These are phyloP conservation scores for Meteorus cinctellus DNA, from an alignment of 2,888 invertebrate species.

Conservation along the genomic window DNA sequence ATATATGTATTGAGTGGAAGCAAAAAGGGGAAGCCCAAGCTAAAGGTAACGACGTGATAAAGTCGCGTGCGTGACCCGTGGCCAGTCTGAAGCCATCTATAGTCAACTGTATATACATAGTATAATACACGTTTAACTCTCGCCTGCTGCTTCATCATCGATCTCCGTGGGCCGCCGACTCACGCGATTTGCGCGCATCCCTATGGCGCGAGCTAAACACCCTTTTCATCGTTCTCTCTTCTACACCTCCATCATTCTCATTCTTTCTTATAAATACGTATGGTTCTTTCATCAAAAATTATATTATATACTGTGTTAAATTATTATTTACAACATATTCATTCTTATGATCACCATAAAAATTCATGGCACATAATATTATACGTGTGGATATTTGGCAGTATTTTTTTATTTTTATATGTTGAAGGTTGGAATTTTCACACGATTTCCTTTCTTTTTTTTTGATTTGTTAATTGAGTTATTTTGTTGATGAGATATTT, in stretches of 20 bases:
- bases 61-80: constrained; percentile 61
- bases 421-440: no score
- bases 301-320: background rate
- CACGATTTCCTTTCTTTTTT: no score
- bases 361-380: background rate
- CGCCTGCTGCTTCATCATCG: constrained; percentile 63
- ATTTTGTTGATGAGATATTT: no score
- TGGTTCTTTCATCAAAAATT: background rate
- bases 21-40: constrained; percentile 31
- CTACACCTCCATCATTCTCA: constrained; percentile 15
- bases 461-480: no score
- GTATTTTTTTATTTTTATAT: background rate
- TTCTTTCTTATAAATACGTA: background rate
- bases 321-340: background rate
- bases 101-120: constrained; percentile 35
- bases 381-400: no score
- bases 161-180: constrained; percentile 59
- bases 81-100: constrained; percentile 38
- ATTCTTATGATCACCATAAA: background rate
- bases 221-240: constrained; percentile 26
- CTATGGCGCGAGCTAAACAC: constrained; percentile 43
- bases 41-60: constrained; percentile 52
- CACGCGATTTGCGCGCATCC: constrained; percentile 60
- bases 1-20: constrained; percentile 28
- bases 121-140: constrained; percentile 49